A percentile compares a stretch with the other conserved stretches of the same genome.
Evolutionary conservation across 2,113 vertebrate genomes (phyloP).

Genomic region (Melanocharis versteri): DNA sequence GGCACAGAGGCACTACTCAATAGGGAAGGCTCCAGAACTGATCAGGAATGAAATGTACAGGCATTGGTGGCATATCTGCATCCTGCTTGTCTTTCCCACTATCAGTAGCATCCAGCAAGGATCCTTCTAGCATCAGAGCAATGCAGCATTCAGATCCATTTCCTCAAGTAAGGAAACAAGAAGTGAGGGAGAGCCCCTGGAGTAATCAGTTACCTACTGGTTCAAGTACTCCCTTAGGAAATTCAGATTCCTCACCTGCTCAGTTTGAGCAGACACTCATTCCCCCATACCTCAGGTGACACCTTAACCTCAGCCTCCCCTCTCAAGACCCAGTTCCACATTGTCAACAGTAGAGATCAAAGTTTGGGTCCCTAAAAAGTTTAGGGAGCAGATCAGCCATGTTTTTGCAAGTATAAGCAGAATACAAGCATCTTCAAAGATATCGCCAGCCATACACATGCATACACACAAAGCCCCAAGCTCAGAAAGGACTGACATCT

Average conservation of each 20-base stretch:
- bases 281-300: not conserved
- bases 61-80: not conserved
- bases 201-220: not conserved
- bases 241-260: not conserved
- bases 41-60: not conserved
- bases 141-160: not conserved
- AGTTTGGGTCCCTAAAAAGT: not conserved
- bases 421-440: not conserved
- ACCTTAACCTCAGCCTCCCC: not conserved
- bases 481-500: not conserved
- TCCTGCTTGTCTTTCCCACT: not conserved
- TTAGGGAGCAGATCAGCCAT: not conserved
- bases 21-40: not conserved
- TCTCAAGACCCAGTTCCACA: not conserved
- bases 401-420: not conserved
- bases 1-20: not conserved
- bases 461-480: not conserved
- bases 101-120: not conserved
- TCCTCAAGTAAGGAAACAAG: not conserved
- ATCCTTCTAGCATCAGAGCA: not conserved
- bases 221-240: not conserved
- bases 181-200: not conserved
- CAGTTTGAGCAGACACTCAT: not conserved
- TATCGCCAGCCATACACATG: not conserved
- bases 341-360: not conserved